Percentiles rank a stretch among this genome's conserved stretches.
Evolutionary conservation across 2,888 invertebrate genomes (phyloP).

Genomic region (Monochamus alternatus): DNA sequence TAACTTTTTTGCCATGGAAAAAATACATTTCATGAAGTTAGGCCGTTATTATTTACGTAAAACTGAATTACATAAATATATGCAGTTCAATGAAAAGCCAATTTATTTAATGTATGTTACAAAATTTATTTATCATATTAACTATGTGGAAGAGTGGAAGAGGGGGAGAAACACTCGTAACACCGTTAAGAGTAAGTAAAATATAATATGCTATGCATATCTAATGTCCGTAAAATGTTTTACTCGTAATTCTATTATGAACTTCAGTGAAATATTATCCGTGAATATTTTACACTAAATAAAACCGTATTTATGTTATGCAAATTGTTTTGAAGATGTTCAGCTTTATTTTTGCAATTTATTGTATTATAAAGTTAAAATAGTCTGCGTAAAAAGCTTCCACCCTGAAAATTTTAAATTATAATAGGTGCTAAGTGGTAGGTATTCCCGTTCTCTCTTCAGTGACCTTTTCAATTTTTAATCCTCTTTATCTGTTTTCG

Average conservation of each 20-base stretch:
- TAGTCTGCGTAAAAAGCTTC: background rate
- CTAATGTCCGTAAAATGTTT: constrained; percentile 67
- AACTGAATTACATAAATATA: constrained; percentile 61
- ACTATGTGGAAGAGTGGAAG: constrained; percentile 25
- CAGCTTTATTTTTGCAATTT: constrained; percentile 32
- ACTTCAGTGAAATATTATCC: constrained; percentile 51
- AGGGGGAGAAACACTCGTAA: constrained; percentile 39
- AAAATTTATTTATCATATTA: constrained; percentile 9
- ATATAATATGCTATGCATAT: constrained; percentile 66
- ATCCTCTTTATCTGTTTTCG: too few species aligned
- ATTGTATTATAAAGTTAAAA: constrained; percentile 18
- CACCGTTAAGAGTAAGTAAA: constrained; percentile 56
- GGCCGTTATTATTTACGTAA: constrained; percentile 51
- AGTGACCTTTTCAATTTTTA: too few species aligned
- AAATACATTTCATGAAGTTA: too few species aligned
- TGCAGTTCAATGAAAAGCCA: constrained; percentile 59
- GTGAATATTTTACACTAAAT: constrained; percentile 57
- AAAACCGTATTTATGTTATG: constrained; percentile 53
- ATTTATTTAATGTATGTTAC: constrained; percentile 54
- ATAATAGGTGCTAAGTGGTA: too few species aligned
- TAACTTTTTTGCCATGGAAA: too few species aligned
- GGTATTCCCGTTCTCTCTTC: too few species aligned
- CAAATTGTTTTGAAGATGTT: constrained; percentile 49
- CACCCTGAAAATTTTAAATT: too few species aligned
- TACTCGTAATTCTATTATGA: constrained; percentile 65